Evolutionary conservation across 2,113 vertebrate species (phyloP), one percentile per base, ranked within the genome.

Genomic region (Triplophysa tibetana): DNA sequence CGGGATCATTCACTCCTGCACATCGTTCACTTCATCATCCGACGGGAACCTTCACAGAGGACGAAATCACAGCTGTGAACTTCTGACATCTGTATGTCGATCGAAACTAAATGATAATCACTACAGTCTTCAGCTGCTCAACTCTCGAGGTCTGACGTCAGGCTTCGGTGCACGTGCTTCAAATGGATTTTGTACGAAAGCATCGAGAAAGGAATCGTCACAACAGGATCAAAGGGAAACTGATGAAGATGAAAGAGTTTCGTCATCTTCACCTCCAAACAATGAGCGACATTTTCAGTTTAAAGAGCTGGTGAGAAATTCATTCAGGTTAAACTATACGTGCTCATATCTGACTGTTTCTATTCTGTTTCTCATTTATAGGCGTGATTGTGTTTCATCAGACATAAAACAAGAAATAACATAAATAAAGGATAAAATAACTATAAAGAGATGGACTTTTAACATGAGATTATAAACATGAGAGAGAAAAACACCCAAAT

Each of bases 201-300:
- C 66, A 21, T 70, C 87, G 2, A 43, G 10, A 73, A 78, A 88
- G 68, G 19, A 78, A 1, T 38, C 23, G 8, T 23, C 43, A 38
- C 38, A 24, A 3, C 58, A 41, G 16, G 84, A 86, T 21, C 26
- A 13, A 19, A 75, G 26, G 1, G 83, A 76, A 29, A 70, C 23
- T 0, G 82, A 84, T 2, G 74, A 13, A 38, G 68, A 21, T 33
- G 10, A 70, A 69, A 24, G 43, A 75, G 61, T n/a, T 45, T 45
- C 43, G 13, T 72, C 50, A 0, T 54, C 68, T 9, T n/a, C 54
- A 58, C 0, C 81, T 8, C 81, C 85, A 2, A 84, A 88, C 13
- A 88, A 89, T 78, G 83, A 91, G 0, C 90, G 90, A 7, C 86
- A 90, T 5, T 92, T 92, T 81, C 90, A 92, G 79, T 93, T 93